Percentiles rank a stretch among this genome's conserved stretches.
Conservation (phyloP, 1,140 invertebrate species). For the Cardiocondyla obscurior region DNA sequence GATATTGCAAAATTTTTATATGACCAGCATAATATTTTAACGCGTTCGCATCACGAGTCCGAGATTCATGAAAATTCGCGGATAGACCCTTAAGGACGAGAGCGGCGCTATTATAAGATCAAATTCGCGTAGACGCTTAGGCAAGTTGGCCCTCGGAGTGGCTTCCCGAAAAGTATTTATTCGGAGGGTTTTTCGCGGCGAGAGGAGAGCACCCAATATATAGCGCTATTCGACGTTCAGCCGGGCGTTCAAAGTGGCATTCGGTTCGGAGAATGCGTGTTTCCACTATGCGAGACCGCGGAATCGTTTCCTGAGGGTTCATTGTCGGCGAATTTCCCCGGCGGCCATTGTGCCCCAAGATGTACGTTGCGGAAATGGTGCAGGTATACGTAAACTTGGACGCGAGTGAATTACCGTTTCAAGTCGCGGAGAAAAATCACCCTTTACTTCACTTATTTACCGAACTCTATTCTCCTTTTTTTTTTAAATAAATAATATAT, state of each 20-base stretch:
- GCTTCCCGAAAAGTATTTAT: conserved; percentile 57
- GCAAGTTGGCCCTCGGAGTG: neutral
- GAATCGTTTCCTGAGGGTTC: conserved; percentile 57
- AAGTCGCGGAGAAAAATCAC: neutral
- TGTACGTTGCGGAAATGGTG: conserved; percentile 43
- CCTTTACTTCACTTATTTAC: neutral
- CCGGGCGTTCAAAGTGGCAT: conserved; percentile 34
- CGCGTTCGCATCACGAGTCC: neutral
- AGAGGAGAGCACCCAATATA: conserved; percentile 31
- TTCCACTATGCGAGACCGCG: conserved; percentile 37
- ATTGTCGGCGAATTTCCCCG: conserved; percentile 61
- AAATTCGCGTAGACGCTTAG: conserved; percentile 11
- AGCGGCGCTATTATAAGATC: conserved; percentile 28
- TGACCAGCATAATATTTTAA: conserved; percentile 23
- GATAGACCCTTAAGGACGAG: conserved; percentile 5
- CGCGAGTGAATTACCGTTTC: conserved; percentile 25
- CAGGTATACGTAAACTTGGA: conserved; percentile 28
- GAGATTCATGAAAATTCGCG: neutral
- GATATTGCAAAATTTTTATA: neutral
- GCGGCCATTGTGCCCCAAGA: conserved; percentile 30
- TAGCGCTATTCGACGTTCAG: conserved; percentile 29
- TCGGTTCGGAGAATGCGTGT: conserved; percentile 25
- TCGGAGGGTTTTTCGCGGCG: conserved; percentile 30
- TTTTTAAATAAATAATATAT: neutral
- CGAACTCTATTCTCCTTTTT: neutral